These are phyloP conservation scores for Mormoops blainvillei DNA, from an alignment of 2,113 vertebrate species.

Conservation along the genomic window DNA sequence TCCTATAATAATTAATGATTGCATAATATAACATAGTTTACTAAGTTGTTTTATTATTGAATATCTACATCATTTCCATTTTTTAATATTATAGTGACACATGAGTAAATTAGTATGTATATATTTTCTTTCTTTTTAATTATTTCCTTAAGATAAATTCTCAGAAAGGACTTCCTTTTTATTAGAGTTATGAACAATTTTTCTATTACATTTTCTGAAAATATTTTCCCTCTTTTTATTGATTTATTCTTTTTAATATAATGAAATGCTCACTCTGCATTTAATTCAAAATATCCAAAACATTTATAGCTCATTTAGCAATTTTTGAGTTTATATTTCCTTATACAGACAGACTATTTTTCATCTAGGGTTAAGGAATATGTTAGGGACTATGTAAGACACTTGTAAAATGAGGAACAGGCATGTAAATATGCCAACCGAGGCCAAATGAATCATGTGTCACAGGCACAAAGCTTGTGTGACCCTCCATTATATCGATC, in stretches of 20 bases:
- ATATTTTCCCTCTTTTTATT: not conserved
- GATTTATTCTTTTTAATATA: conserved; percentile 17
- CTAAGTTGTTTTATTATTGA: not conserved
- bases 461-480: not conserved
- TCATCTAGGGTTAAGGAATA: not conserved
- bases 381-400: not conserved
- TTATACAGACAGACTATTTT: not conserved
- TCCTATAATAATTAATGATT: not conserved
- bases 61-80: not conserved
- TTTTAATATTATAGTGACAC: not conserved
- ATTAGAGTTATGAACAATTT: not conserved
- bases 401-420: not conserved
- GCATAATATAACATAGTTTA: not conserved
- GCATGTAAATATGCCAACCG: not conserved
- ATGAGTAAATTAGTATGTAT: not conserved
- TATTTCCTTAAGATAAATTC: conserved; percentile 23
- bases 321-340: not conserved
- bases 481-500: not conserved
- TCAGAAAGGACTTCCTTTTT: not conserved
- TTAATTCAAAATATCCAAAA: conserved; percentile 6
- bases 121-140: not conserved
- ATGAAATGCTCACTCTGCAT: not conserved
- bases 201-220: not conserved
- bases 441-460: not conserved
- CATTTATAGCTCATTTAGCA: not conserved